Percentiles rank a stretch among this genome's conserved stretches.
Conservation (phyloP, 2,113 vertebrate species). For the Puntigrus tetrazona region DNA sequence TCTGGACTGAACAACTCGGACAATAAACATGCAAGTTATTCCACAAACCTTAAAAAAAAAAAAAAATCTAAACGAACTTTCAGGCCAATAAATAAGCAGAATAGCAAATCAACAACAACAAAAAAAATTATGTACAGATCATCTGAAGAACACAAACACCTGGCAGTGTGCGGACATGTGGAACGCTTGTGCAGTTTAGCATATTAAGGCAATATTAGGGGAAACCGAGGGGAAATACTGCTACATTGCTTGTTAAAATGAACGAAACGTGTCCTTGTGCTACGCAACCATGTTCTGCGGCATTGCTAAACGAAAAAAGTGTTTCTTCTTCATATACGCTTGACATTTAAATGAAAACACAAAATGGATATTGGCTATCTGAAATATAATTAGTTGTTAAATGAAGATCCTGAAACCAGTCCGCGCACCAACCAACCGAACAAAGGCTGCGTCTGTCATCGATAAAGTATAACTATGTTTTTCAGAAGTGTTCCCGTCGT, state of each 20-base stretch:
- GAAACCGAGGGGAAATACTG: slow-evolving; percentile 23
- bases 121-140: neutral
- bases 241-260: slow-evolving; percentile 22
- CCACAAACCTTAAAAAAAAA: neutral
- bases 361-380: neutral
- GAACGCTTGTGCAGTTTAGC: slow-evolving; percentile 5
- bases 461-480: neutral
- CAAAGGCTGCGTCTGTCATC: neutral
- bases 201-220: slow-evolving; percentile 39
- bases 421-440: neutral
- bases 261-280: slow-evolving; percentile 15
- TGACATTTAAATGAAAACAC: neutral
- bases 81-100: slow-evolving; percentile 41
- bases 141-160: neutral
- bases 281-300: slow-evolving; percentile 37
- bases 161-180: slow-evolving; percentile 26
- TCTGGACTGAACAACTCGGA: neutral
- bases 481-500: neutral
- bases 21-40: slow-evolving; percentile 6
- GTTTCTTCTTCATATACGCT: neutral
- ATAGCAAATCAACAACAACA: neutral
- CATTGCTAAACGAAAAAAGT: neutral
- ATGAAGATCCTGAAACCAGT: neutral
- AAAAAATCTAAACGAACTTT: neutral
- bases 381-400: neutral